phyloP scores from a whole-genome alignment of 2,113 vertebrate species.

The Capreolus pygargus region DNA sequence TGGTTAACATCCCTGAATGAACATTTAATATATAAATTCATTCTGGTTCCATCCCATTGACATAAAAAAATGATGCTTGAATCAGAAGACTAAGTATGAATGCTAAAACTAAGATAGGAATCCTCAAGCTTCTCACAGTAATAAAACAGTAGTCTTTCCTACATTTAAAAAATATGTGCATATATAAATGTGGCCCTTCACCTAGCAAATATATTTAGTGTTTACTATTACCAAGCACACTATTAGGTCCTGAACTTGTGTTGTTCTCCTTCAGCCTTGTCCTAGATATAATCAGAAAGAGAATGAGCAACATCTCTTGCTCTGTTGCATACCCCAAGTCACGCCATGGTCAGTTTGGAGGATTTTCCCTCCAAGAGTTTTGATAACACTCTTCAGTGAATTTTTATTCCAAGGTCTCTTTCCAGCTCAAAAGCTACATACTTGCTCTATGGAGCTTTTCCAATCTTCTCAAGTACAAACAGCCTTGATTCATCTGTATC shows the following conservation, averaged over 20 bases:
- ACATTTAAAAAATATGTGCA: background rate
- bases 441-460: background rate
- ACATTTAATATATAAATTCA: constrained; percentile 59
- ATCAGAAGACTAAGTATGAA: background rate
- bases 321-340: background rate
- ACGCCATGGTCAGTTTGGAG: background rate
- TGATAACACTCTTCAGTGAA: background rate
- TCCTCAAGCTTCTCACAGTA: background rate
- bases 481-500: background rate
- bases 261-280: background rate
- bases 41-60: background rate
- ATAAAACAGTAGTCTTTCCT: background rate
- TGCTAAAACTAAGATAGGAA: background rate
- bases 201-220: background rate
- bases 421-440: background rate
- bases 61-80: constrained; percentile 41
- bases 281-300: background rate
- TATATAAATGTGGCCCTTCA: background rate
- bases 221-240: background rate
- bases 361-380: background rate
- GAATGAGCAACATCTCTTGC: background rate
- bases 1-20: constrained; percentile 58
- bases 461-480: background rate
- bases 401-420: background rate
- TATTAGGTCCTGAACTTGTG: background rate